Base-by-base conservation (phyloP, 2,888 invertebrate species). In the Drosophila ochracea region DNA sequence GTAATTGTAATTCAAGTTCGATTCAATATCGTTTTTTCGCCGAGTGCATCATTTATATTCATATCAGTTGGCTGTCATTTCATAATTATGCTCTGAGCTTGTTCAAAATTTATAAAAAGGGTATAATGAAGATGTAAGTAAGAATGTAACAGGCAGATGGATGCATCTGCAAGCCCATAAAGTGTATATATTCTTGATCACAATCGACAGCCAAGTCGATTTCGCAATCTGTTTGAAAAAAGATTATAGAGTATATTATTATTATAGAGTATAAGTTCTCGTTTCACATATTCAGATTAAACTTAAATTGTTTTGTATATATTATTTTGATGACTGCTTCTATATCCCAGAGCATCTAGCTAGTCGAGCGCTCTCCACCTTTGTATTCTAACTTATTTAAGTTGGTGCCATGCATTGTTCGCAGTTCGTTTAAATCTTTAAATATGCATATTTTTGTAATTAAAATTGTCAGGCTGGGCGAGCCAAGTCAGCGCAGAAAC, bases 401-500 rank as follows among this genome's bases (percentile, higher is more conserved):
- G 66, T 65, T 78, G 72, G 68, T 63, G 21, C 16, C 68, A 28
- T 79, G 55, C 78, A 74, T 80, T 89, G 75, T 79, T 73, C 70
- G 58, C 30, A 30, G 68, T 67, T 72, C 68, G 72, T 64, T 72
- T 57, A 80, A 77, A 58, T 83, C 80, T 72, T 84, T 76, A 89
- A 89, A 84, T 84, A 84, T 84, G 87, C 87, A 89, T 89, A 89
- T 75, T 84, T 84, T 87, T 78, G 85, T 85, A 89, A 85, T 85
- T 89, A 85, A 90, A 85, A 80, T 78, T 75, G 82, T 68, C 73
- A 71, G 57, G 43, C 47, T 39, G 68, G 35, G 50, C 43, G 71
- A 53, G 74, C 70, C 64, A 76, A 84, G 84, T 84, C 82, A 80
- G 90, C 82, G 77, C 55, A 73, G 82, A 87, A 80, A 78, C 73